Evolutionary conservation across 2,888 invertebrate species (phyloP), one percentile per base, ranked within the genome.

Genomic region (Napeogenes sylphis): DNA sequence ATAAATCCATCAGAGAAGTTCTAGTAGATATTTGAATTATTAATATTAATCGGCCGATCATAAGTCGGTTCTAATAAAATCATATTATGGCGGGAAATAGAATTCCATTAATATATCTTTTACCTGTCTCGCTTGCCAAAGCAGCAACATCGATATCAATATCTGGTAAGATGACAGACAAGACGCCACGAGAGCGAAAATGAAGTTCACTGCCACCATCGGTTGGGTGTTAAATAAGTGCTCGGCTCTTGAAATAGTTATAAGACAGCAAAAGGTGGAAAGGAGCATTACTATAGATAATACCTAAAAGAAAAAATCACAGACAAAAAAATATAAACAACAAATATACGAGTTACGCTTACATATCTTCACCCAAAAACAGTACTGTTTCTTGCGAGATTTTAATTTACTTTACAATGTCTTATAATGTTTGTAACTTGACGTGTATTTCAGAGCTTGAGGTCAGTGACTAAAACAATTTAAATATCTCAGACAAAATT

Each of bases 91-190:
- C 4, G 0, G 21, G 21, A 21, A 32, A 12, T 32, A 33, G 21
- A 35, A 12, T 33, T 12, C 45, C 13, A 14, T 35, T 54, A 21
- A 21, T 21, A 21, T 21, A n/a, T 21, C 35, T 61, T 35, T 61
- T 62, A 80, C 82, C 71, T 64, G 67, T 4, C 67, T 45, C 55
- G 68, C 68, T 65, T 80, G 80, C 74, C 73, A 77, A 13, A 82
- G 65, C 38, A 87, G 62, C 12, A 82, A 56, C 8, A 70, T 32
- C 0, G 84, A 78, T 61, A 86, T 75, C 2, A 75, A 4, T 2
- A 84, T 72, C 69, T 86, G 81, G 59, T 86, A 86, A 4, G 71
- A 1, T 0, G 83, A 81, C 4, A 82, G 63, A 30, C 75, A 71
- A 8, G 69, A 64, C 2, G 74, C 66, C 32, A 80, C 78, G 3